A percentile compares a stretch with the other conserved stretches of the same genome.
These are phyloP conservation scores for Agrilus planipennis DNA, from an alignment of 1,140 invertebrate genomes.

Conservation along the genomic window DNA sequence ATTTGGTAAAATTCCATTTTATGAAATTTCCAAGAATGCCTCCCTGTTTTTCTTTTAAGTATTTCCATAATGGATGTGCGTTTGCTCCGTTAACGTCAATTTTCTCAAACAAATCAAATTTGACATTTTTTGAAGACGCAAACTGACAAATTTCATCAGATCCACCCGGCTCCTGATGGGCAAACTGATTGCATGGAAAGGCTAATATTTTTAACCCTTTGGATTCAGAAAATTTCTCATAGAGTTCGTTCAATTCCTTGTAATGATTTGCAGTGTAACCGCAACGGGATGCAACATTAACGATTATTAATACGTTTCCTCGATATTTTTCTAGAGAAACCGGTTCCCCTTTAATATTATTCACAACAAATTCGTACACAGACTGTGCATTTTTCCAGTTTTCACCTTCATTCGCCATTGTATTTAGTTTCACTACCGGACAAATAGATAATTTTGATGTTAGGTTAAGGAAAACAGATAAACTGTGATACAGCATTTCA, in stretches of 20 bases:
- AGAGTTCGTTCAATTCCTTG: constrained; percentile 58
- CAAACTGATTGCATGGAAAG: constrained; percentile 92
- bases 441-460: not conserved
- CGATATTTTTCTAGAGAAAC: constrained; percentile 61
- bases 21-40: constrained; percentile 68
- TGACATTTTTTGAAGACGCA: constrained; percentile 52
- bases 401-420: not conserved
- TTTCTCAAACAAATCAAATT: constrained; percentile 69
- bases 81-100: constrained; percentile 80
- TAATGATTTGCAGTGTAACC: constrained; percentile 72
- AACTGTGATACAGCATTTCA: constrained; percentile 1
- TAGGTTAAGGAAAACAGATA: not conserved
- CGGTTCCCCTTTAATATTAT: constrained; percentile 59
- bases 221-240: constrained; percentile 53
- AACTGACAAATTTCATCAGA: constrained; percentile 66
- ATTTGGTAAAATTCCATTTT: constrained; percentile 98
- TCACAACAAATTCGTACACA: constrained; percentile 65
- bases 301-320: constrained; percentile 59
- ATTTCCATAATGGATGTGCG: constrained; percentile 80
- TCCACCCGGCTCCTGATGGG: constrained; percentile 65
- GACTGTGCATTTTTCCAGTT: constrained; percentile 49
- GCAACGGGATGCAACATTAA: constrained; percentile 81
- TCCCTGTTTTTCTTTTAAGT: constrained; percentile 67
- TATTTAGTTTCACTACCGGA: not conserved
- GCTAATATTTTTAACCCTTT: constrained; percentile 65